A percentile compares a stretch with the other conserved stretches of the same genome.
Evolutionary conservation across 2,113 vertebrate genomes (phyloP).

Genomic region (Spermophilus dauricus): DNA sequence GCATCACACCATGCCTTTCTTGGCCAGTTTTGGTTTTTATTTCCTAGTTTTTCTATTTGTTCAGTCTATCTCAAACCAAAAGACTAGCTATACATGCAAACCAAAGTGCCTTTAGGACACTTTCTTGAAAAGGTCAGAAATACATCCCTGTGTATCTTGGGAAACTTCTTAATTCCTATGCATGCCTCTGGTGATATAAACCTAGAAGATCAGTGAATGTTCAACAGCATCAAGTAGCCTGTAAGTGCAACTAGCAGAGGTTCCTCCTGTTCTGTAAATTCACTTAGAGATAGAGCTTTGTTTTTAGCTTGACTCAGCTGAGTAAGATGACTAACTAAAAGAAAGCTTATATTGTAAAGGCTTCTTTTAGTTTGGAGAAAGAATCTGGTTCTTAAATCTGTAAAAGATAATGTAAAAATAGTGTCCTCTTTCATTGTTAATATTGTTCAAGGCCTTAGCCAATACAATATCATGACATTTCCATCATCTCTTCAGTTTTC

Average conservation of each 20-base stretch:
- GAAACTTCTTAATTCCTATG: neutral
- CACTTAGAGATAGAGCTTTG: neutral
- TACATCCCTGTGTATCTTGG: neutral
- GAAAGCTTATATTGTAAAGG: neutral
- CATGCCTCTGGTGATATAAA: neutral
- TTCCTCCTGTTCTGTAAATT: neutral
- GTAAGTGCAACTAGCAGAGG: neutral
- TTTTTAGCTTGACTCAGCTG: conserved; percentile 22
- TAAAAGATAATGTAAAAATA: neutral
- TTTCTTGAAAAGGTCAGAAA: conserved; percentile 12
- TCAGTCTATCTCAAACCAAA: neutral
- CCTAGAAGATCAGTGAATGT: neutral
- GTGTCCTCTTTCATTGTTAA: neutral
- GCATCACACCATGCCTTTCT: neutral
- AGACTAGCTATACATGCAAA: conserved; percentile 4
- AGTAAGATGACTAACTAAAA: neutral
- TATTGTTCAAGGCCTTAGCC: neutral
- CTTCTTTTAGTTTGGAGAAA: neutral
- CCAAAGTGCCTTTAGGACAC: neutral
- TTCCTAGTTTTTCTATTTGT: conserved; percentile 30
- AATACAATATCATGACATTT: neutral
- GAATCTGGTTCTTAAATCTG: neutral
- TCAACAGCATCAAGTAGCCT: neutral
- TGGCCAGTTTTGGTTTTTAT: neutral
- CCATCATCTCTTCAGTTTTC: neutral